These are phyloP conservation scores for Atrichornis clamosus DNA, from an alignment of 2,113 vertebrate genomes.

Conservation along the genomic window DNA sequence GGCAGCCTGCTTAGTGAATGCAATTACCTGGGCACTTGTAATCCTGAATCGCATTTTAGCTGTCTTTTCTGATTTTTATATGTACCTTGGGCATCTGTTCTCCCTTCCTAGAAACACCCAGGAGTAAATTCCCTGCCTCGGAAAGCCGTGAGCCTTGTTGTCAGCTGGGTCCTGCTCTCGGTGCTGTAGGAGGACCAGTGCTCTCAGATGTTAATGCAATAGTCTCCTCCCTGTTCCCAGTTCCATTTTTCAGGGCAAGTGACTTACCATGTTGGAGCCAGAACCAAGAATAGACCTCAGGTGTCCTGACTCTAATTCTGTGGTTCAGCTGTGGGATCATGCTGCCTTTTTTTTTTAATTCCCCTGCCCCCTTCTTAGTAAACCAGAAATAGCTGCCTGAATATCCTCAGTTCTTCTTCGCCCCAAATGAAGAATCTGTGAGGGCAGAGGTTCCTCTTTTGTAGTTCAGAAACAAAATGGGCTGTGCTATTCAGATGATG, in stretches of 20 bases:
- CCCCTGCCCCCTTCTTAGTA: background rate
- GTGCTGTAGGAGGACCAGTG: background rate
- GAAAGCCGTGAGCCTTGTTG: background rate
- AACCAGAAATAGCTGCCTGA: conserved; percentile 22
- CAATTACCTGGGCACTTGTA: background rate
- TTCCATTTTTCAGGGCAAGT: conserved; percentile 31
- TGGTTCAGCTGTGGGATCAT: conserved; percentile 41
- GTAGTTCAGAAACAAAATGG: background rate
- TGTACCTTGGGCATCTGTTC: background rate
- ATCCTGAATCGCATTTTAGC: background rate
- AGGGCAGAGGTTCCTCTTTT: conserved; percentile 4
- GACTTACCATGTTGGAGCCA: background rate
- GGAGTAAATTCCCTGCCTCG: background rate
- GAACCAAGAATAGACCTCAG: conserved; percentile 58
- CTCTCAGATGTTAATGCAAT: background rate
- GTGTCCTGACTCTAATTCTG: conserved; percentile 48
- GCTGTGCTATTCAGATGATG: background rate
- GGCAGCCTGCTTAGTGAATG: background rate
- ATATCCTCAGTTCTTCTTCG: background rate
- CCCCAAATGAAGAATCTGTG: background rate
- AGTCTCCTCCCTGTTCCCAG: background rate
- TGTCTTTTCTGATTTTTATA: background rate
- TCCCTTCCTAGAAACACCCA: background rate
- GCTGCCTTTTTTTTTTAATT: conserved; percentile 33
- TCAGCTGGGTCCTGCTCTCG: background rate